Evolutionary conservation across 2,888 invertebrate genomes (phyloP).

Genomic region (Papilio protenor): DNA sequence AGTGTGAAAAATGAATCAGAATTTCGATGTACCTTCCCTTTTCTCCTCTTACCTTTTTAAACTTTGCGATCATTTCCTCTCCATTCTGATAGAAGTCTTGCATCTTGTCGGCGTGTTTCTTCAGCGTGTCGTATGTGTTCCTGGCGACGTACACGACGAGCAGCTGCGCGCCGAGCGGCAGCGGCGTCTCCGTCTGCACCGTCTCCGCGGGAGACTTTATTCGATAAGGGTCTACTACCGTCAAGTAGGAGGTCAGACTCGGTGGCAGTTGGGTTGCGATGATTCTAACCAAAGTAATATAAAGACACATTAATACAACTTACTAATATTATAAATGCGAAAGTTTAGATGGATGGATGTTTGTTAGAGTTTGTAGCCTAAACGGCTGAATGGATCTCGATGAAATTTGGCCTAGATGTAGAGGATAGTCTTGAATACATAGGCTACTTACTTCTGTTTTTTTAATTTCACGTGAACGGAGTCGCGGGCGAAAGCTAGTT

Average conservation of each 20-base stretch:
- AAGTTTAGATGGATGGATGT: too few relatives aligned
- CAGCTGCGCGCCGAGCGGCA: conserved; percentile 92
- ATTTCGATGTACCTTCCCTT: not conserved
- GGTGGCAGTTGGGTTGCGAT: conserved; percentile 91
- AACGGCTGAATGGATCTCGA: too few relatives aligned
- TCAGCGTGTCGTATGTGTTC: conserved; percentile 84
- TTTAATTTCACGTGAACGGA: too few relatives aligned
- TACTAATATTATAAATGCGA: too few relatives aligned
- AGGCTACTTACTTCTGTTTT: too few relatives aligned
- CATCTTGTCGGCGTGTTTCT: conserved; percentile 65
- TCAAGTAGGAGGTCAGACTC: conserved; percentile 90
- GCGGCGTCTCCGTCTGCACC: conserved; percentile 86
- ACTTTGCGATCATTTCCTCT: conserved; percentile 73
- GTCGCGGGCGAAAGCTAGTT: not conserved
- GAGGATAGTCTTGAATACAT: too few relatives aligned
- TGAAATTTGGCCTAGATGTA: too few relatives aligned
- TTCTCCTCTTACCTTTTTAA: conserved; percentile 67
- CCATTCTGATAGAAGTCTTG: conserved; percentile 74
- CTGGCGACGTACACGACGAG: conserved; percentile 90
- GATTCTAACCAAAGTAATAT: conserved; percentile 81
- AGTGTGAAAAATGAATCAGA: not conserved
- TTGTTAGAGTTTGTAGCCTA: too few relatives aligned
- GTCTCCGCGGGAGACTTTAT: conserved; percentile 92
- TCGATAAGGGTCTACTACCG: conserved; percentile 92
- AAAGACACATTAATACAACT: too few relatives aligned